Evolutionary conservation across 2,888 invertebrate species (phyloP), one percentile per base, ranked within the genome.

Genomic region (Rotaria macrura): DNA sequence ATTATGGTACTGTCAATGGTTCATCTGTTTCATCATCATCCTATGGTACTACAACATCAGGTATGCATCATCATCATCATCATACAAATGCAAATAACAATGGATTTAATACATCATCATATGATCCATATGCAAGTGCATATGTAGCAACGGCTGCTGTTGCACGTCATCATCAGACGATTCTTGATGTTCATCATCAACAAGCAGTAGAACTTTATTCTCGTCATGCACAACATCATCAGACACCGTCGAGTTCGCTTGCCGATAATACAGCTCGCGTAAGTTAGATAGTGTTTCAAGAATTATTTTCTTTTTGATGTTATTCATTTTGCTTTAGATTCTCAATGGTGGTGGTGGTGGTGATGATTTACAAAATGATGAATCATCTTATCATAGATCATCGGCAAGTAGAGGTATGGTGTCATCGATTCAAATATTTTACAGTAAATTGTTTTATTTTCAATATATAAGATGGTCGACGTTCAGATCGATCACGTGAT

Each of bases 121-220:
- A 79, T 43, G 79, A 79, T 79, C 79, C 79, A 25, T 79, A 79
- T 79, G 65, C 65, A 34, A 43, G 17, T 79, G 43, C 40, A 14
- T 79, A 79, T 79, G 52, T 4, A 20, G 52, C 52, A 52, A 52
- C 52, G 52, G 23, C 52, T 52, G 52, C 52, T 52, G 47, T 47
- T 9, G 40, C 79, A 43, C 43, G 43, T 43, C 40, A 43, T 40
- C 79, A 43, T 79, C 79, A 79, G 9, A 6, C 79, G 14, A 79
- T 79, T 25, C 79, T 79, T 79, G 79, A 79, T 43, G 79, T 65
- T 29, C 65, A 65, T 65, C 65, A 65, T 65, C 65, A 65, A 34
- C 65, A 65, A 29, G 65, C 65, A 65, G 65, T 34, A 20, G 65
- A 65, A 14, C 34, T 65, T 20, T 65, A 65, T 65, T 65, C 65